phyloP scores from a whole-genome alignment of 1,140 invertebrate genomes.

The Ridgeia piscesae region DNA sequence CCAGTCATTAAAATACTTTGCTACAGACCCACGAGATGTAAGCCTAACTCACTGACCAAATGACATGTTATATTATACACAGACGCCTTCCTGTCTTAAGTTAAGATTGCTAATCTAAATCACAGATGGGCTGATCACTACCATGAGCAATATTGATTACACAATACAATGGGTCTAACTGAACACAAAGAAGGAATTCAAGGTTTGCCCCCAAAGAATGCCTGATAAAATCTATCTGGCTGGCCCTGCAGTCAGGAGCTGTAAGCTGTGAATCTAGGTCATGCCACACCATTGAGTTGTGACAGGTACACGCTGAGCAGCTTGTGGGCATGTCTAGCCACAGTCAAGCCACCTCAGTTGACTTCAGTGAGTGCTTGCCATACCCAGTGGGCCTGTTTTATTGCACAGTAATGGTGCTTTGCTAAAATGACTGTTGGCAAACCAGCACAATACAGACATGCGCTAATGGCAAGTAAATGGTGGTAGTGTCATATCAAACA shows the following conservation, averaged over 20 bases:
- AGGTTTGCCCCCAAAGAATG: background rate
- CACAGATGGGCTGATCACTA: background rate
- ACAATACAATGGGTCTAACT: background rate
- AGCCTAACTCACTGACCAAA: background rate
- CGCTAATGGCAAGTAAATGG: background rate
- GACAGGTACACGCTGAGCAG: background rate
- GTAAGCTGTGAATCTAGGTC: background rate
- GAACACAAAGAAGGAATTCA: background rate
- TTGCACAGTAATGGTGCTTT: slow-evolving; percentile 5
- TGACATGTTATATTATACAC: background rate
- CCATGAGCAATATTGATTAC: background rate
- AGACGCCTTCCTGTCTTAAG: background rate
- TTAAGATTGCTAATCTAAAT: background rate
- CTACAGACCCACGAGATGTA: background rate
- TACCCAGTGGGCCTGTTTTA: background rate
- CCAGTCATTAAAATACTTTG: background rate
- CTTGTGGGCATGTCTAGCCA: background rate
- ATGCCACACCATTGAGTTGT: background rate
- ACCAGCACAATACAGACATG: background rate
- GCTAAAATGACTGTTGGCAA: background rate
- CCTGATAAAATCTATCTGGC: background rate
- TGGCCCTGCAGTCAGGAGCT: background rate
- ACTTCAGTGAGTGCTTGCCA: background rate
- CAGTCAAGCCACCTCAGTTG: background rate
- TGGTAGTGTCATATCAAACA: background rate